Evolutionary conservation across 2,113 vertebrate species (phyloP).

Genomic region (Corapipo altera): DNA sequence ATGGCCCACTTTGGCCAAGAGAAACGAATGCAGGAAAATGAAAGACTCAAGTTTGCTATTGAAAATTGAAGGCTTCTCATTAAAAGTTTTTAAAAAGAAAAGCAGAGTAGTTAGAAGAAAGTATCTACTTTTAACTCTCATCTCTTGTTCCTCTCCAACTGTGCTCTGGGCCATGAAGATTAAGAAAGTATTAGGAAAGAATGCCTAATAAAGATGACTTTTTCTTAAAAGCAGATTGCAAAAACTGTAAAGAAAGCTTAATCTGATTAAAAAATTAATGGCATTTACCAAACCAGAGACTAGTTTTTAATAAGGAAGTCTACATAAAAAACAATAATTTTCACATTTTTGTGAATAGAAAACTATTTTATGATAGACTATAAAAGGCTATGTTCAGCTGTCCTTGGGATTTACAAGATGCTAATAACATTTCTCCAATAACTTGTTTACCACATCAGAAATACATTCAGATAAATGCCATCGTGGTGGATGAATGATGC

Average conservation of each 20-base stretch:
- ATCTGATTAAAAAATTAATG: constrained; percentile 53
- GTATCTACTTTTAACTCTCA: not conserved
- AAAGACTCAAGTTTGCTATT: not conserved
- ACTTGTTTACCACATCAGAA: constrained; percentile 16
- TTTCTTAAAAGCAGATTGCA: not conserved
- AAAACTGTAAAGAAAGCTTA: not conserved
- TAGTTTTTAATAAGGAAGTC: constrained; percentile 11
- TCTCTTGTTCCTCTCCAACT: not conserved
- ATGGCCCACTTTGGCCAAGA: not conserved
- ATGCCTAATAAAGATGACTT: not conserved
- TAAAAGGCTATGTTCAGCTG: constrained; percentile 12
- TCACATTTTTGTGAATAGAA: constrained; percentile 27
- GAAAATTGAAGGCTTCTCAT: constrained; percentile 8
- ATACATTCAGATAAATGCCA: constrained; percentile 39
- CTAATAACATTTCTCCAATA: not conserved
- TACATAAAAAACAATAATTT: constrained; percentile 31
- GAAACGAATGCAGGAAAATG: not conserved
- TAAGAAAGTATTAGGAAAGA: constrained; percentile 35
- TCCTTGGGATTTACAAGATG: not conserved
- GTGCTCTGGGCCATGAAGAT: not conserved
- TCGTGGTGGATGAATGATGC: not conserved
- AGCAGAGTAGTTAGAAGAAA: not conserved
- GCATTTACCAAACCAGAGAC: constrained; percentile 31
- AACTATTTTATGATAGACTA: not conserved
- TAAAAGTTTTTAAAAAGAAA: not conserved